Evolutionary conservation across 2,113 vertebrate genomes (phyloP).

Genomic region (Salminus brasiliensis): DNA sequence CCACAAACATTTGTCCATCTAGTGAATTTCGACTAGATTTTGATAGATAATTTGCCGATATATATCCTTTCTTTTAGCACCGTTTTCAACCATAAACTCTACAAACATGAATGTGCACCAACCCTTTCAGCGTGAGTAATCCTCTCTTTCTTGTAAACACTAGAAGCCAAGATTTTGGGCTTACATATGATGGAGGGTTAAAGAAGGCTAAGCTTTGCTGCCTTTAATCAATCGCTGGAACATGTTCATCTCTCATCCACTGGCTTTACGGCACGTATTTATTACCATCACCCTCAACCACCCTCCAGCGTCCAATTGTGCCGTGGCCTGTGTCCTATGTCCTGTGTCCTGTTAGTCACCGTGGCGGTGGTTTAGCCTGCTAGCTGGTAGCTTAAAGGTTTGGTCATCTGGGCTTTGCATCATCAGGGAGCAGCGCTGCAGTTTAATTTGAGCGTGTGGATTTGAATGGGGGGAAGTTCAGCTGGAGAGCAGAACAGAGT

Average conservation of each 20-base stretch:
- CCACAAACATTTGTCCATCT: too few relatives aligned
- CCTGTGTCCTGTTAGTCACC: slow-evolving; percentile 26
- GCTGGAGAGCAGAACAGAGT: slow-evolving; percentile 53
- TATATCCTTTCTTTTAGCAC: too few relatives aligned
- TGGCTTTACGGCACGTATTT: not conserved
- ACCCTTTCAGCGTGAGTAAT: not conserved
- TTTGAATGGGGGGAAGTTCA: slow-evolving; percentile 64
- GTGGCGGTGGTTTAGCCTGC: not conserved
- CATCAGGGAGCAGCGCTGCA: slow-evolving; percentile 29
- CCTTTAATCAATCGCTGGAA: not conserved
- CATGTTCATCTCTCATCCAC: not conserved
- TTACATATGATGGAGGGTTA: not conserved
- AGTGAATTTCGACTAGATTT: too few relatives aligned
- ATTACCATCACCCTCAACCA: not conserved
- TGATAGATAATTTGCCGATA: too few relatives aligned
- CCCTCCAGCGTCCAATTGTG: not conserved
- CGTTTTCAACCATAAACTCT: not conserved
- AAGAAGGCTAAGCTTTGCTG: not conserved
- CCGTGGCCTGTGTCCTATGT: not conserved
- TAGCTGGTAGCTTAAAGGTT: not conserved
- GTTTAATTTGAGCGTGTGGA: slow-evolving; percentile 47
- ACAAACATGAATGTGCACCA: not conserved
- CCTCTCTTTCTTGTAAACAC: not conserved
- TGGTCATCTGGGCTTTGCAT: slow-evolving; percentile 53
- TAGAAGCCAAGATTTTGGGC: not conserved